Percentiles rank a stretch among this genome's conserved stretches.
Conservation (phyloP, 1,140 invertebrate genomes). For the Magallana angulata region DNA sequence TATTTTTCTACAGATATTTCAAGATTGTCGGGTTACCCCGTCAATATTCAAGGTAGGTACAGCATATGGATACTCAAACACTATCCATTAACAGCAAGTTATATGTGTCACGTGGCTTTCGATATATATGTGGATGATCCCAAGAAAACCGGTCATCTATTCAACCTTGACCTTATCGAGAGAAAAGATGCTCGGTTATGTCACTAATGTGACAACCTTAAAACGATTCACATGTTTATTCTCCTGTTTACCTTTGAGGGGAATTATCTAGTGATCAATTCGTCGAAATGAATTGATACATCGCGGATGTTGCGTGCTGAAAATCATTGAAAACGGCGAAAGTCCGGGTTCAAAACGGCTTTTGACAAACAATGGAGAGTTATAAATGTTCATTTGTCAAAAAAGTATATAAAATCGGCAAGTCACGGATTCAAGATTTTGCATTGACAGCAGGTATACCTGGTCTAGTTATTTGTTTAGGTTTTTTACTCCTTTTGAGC, state of each 20-base stretch:
- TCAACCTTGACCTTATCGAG: background rate
- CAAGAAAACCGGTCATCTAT: background rate
- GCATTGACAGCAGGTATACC: too few species aligned
- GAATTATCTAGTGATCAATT: slow-evolving; percentile 4
- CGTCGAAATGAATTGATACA: background rate
- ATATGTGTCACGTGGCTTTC: too few species aligned
- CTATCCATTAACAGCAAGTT: too few species aligned
- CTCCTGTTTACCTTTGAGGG: background rate
- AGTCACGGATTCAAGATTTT: too few species aligned
- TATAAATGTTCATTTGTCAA: background rate
- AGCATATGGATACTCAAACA: too few species aligned
- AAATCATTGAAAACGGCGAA: background rate
- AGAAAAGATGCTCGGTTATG: background rate
- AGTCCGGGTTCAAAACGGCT: background rate
- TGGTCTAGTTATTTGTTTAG: too few species aligned
- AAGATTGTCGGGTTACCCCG: too few species aligned
- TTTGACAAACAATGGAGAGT: background rate
- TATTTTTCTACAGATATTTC: too few species aligned
- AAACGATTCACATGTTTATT: background rate
- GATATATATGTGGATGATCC: background rate
- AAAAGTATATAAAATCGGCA: background rate
- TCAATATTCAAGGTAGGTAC: too few species aligned
- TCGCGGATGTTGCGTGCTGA: background rate
- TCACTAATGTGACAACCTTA: background rate
- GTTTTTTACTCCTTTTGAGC: too few species aligned